Percentiles rank a stretch among this genome's conserved stretches.
phyloP scores from a whole-genome alignment of 2,888 invertebrate genomes.

The Pecten maximus region DNA sequence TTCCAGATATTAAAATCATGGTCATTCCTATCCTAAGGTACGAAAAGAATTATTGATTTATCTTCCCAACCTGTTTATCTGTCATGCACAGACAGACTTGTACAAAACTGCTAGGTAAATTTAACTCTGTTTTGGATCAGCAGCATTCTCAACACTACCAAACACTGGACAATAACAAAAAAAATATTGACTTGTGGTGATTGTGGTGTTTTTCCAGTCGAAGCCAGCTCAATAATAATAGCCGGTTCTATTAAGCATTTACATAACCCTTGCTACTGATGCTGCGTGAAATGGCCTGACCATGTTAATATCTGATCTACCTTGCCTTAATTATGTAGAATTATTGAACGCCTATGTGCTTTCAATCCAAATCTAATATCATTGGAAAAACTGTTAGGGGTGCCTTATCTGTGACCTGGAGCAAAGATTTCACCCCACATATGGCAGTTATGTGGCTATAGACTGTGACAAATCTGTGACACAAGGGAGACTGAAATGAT shows the following conservation, averaged over 20 bases:
- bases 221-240: neutral
- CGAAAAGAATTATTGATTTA: neutral
- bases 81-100: neutral
- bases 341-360: neutral
- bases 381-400: neutral
- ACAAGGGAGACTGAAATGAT: no score
- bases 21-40: neutral
- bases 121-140: neutral
- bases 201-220: neutral
- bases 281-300: neutral
- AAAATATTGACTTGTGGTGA: neutral
- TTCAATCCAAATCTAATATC: neutral
- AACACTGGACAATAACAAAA: neutral
- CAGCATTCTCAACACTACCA: neutral
- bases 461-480: no score
- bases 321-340: no score
- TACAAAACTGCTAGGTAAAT: neutral
- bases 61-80: neutral
- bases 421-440: no score
- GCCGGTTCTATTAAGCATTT: neutral
- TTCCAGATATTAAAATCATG: neutral
- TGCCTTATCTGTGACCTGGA: neutral
- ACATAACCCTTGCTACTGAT: neutral
- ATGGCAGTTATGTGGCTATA: no score
- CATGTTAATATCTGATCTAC: neutral